A percentile compares a stretch with the other conserved stretches of the same genome.
Conservation (phyloP, 2,888 invertebrate genomes). For the Proisotoma minuta region DNA sequence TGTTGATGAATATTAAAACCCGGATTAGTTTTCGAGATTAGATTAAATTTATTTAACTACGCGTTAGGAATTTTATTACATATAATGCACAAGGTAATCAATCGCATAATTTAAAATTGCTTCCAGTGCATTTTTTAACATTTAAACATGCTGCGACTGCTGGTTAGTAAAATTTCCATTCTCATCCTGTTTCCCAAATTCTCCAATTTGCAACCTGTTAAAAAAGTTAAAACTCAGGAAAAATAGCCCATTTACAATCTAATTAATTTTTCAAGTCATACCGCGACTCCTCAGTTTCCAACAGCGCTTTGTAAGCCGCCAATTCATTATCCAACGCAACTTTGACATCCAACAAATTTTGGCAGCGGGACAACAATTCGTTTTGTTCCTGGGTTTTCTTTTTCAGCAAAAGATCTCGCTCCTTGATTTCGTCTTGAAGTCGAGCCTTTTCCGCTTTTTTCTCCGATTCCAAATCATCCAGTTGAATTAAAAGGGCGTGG, state of each 20-base stretch:
- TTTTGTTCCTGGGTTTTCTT: neutral
- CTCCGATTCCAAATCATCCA: constrained; percentile 2
- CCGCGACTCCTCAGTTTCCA: constrained; percentile 3
- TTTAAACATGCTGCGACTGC: no score
- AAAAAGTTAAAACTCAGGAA: neutral
- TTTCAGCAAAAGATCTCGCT: neutral
- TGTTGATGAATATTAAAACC: no score
- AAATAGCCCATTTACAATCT: neutral
- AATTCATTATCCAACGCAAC: constrained; percentile 4
- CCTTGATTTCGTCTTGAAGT: neutral
- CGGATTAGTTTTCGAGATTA: no score
- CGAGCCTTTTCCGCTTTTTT: neutral
- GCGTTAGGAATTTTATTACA: no score
- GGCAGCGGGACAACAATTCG: neutral
- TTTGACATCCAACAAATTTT: constrained; percentile 1
- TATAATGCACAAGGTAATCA: no score
- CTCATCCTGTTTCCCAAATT: neutral
- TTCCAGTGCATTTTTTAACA: no score
- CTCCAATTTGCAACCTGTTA: neutral
- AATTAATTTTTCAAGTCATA: neutral
- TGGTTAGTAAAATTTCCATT: neutral
- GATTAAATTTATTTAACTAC: no score
- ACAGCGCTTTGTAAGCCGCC: neutral
- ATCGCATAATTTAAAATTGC: no score
- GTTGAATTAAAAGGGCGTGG: constrained; percentile 5